Evolutionary conservation across 2,113 vertebrate species (phyloP).

Genomic region (Daboia siamensis): DNA sequence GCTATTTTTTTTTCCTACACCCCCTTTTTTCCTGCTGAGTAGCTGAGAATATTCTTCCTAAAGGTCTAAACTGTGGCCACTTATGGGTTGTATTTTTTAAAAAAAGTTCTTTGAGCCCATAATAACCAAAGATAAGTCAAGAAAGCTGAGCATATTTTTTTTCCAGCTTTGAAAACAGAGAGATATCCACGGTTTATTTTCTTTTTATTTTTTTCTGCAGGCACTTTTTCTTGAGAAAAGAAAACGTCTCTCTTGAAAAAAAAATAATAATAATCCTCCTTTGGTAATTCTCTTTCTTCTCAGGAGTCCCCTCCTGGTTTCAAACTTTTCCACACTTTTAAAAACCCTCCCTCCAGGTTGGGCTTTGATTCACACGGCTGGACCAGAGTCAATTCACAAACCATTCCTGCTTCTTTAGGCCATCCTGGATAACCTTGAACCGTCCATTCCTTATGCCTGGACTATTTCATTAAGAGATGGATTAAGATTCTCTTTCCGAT

Average conservation of each 20-base stretch:
- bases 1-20: background rate
- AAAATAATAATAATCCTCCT: background rate
- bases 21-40: background rate
- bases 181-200: background rate
- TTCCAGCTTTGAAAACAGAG: background rate
- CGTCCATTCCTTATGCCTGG: background rate
- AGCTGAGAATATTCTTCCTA: no score
- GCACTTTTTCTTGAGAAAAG: background rate
- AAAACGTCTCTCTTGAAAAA: background rate
- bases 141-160: background rate
- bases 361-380: constrained; percentile 1
- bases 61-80: no score
- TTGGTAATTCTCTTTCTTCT: background rate
- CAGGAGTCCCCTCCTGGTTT: background rate
- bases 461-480: background rate
- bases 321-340: background rate
- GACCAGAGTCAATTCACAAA: no score
- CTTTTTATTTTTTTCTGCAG: background rate
- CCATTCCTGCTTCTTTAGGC: background rate
- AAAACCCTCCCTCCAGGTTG: constrained; percentile 22
- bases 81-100: no score
- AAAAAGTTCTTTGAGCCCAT: no score
- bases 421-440: constrained; percentile 3
- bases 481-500: constrained; percentile 36
- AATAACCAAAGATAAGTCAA: no score